Base-by-base conservation (phyloP, 2,113 vertebrate species). In the Brachyhypopomus occidentalis region DNA sequence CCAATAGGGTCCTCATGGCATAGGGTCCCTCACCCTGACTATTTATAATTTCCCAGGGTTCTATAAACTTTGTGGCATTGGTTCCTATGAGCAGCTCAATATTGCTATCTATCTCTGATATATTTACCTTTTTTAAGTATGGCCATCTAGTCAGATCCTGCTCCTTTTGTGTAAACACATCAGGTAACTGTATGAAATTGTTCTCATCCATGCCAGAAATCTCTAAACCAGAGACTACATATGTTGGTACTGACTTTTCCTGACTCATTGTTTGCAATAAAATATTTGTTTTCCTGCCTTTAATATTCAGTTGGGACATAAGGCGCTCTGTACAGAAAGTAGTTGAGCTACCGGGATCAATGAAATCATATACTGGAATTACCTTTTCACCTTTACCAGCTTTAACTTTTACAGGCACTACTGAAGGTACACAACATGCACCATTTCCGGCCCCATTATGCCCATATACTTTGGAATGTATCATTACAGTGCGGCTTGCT, bases 361-460 rank as follows among this genome's bases (percentile, higher is more conserved):
- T 75, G 11, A 75, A 75, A 75, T 52, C 66, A 45, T 78, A 78
- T 0, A 41, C 76, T 56, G 25, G 9, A 0, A 78, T 70, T 5
- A 69, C 22, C 8, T 71, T 70, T 34, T 71, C 22, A 70, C 52
- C 66, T 25, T 71, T 70, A 27, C 38, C 41, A 25, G 36, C 67
- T 70, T 45, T 80, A 8, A 84, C 71, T 41, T 67, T 66, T 4
- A 84, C 62, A 14, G 82, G 71, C 17, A 79, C 48, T 20, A 84
- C 79, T 23, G 72, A 45, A 23, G 74, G 60, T 23, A 77, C 55
- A 22, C 30, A 55, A 67, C 36, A 34, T 16, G 78, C 70, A 25
- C 78, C 30, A 23, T 23, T 20, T 52, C 75, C 41, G 41, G 41
- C 41, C 41, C 81, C 75, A 23, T 52, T 80, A 72, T 67, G 56